Conservation (phyloP, 2,113 vertebrate genomes). For the Mustela lutreola region DNA sequence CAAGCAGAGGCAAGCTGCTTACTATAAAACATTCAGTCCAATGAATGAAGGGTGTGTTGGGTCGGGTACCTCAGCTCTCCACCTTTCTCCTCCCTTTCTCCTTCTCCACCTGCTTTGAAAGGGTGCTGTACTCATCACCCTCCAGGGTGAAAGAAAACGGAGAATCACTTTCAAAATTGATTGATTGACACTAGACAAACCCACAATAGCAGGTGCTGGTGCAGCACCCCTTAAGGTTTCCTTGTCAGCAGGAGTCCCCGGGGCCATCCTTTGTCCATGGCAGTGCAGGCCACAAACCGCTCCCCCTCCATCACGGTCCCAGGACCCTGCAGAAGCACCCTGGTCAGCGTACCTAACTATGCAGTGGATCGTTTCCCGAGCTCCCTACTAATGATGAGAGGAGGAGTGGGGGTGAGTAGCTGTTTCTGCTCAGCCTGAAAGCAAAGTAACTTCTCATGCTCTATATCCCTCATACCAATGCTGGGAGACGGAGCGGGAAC, state of each 20-base stretch:
- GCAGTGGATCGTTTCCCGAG: neutral
- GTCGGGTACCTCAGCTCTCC: neutral
- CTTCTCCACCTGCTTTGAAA: neutral
- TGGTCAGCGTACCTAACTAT: neutral
- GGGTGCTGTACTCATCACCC: neutral
- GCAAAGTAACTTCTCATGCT: neutral
- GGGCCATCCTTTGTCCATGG: neutral
- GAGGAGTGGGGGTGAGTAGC: neutral
- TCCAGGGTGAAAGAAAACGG: neutral
- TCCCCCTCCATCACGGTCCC: neutral
- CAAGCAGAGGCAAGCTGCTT: neutral
- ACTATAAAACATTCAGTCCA: neutral
- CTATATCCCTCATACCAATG: neutral
- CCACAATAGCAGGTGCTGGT: neutral
- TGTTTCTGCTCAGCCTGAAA: neutral
- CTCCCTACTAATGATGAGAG: neutral
- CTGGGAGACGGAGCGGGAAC: neutral
- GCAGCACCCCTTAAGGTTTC: neutral
- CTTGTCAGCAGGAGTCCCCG: constrained; percentile 26
- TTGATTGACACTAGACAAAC: neutral
- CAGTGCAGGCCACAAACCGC: neutral
- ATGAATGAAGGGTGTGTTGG: neutral
- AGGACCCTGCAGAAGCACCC: neutral
- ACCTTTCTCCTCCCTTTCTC: neutral
- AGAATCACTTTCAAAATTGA: neutral